Evolutionary conservation across 1,140 invertebrate species (phyloP).

Genomic region (Amphibalanus amphitrite): DNA sequence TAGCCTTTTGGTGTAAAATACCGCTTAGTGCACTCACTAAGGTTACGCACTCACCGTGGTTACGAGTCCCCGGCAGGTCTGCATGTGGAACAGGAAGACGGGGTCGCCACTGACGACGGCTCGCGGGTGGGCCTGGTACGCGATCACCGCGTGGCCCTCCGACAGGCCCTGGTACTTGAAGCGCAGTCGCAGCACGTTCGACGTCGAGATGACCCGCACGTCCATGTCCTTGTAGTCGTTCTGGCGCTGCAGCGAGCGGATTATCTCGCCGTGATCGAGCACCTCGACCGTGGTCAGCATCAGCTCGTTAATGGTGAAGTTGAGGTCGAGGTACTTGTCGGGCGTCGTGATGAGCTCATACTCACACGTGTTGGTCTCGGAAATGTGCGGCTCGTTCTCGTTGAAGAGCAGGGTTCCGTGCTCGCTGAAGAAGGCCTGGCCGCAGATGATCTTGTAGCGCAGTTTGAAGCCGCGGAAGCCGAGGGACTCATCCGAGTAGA

Average conservation of each 20-base stretch:
- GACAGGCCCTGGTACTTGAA: neutral
- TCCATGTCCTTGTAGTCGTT: conserved; percentile 3
- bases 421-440: neutral
- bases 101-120: neutral
- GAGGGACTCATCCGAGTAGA: conserved; percentile 3
- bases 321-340: neutral
- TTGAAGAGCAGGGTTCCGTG: neutral
- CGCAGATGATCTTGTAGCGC: neutral
- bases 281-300: neutral
- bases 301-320: conserved; percentile 3
- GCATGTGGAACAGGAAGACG: neutral
- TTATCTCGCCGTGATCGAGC: neutral
- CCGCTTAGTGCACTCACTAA: no score
- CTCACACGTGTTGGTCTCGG: neutral
- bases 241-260: neutral
- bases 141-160: neutral
- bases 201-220: neutral
- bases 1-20: no score
- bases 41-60: neutral
- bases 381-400: neutral
- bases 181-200: neutral
- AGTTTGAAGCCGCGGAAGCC: conserved; percentile 4
- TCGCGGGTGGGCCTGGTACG: neutral
- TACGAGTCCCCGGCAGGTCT: neutral
- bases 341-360: neutral